Evolutionary conservation across 2,888 invertebrate genomes (phyloP), one percentile per base, ranked within the genome.

Genomic region (Stenotaenia linearis): DNA sequence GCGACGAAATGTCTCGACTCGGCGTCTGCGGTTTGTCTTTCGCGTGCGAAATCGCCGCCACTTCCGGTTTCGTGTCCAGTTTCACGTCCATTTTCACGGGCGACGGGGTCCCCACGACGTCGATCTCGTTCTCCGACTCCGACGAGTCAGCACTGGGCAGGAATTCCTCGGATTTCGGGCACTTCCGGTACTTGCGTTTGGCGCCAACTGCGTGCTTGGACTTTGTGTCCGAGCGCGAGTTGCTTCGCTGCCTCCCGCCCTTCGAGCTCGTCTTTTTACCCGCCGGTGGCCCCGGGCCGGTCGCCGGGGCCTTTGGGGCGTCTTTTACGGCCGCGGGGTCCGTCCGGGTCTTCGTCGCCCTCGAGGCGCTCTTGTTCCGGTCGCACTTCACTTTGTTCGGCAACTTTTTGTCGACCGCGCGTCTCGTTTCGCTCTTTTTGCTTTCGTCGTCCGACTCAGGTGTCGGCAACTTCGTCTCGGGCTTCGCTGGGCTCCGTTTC

Each of bases 81-180:
- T 30, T 32, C 0, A 35, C 75, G 5, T 75, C 35, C 75, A 25
- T 77, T 76, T 80, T 80, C 10, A 79, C 40, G 9, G 80, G 80
- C 5, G 79, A 79, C 6, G 79, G 74, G 21, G 80, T 79, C 5
- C 79, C 78, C 9, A 79, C 80, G 10, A 80, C 78, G 40, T 78
- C 80, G 30, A 78, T 80, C 61, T 80, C 80, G 37, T 28, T 18
- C 0, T 81, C 80, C 1, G 79, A 79, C 23, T 32, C 32, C 7
- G 80, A 78, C 30, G 30, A 69, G n/a, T 56, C 56, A 5, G 79
- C 74, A 35, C 74, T 75, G 75, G 61, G 25, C 6, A 80, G 37
- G 23, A 77, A 77, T 50, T 78, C 76, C 25, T 79, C 74, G 9
- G 81, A 81, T 18, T 81, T 80, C 21, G 78, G 78, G 21, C 69